phyloP scores from a whole-genome alignment of 2,888 invertebrate species.

The Agrenia bidenticulata region DNA sequence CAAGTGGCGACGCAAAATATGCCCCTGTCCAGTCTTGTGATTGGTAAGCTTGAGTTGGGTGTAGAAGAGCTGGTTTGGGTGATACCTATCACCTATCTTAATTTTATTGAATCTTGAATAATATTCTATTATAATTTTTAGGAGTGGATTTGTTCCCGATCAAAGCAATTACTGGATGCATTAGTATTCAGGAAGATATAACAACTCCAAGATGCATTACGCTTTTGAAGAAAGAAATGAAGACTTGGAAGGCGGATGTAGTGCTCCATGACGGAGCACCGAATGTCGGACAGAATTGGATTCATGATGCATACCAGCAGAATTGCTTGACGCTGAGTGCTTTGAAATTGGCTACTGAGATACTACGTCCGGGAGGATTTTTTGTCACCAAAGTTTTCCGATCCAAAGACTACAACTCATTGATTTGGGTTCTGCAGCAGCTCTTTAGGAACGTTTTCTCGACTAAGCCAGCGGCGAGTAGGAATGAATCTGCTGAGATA shows the following conservation, averaged over 20 bases:
- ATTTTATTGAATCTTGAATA: not conserved
- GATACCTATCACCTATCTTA: not conserved
- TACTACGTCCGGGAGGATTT: constrained; percentile 88
- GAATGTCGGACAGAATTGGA: constrained; percentile 90
- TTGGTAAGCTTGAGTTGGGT: constrained; percentile 61
- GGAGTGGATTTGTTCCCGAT: constrained; percentile 96
- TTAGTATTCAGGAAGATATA: constrained; percentile 88
- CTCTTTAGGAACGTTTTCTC: constrained; percentile 96
- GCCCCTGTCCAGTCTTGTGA: constrained; percentile 91
- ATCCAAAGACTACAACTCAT: constrained; percentile 93
- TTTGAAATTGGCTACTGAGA: constrained; percentile 84
- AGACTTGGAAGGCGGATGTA: constrained; percentile 95
- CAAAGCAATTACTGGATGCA: constrained; percentile 83
- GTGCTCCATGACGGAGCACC: constrained; percentile 98
- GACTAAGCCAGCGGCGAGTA: constrained; percentile 97
- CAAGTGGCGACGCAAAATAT: constrained; percentile 97
- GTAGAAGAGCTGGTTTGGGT: not conserved
- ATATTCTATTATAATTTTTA: constrained; percentile 46
- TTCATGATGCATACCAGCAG: constrained; percentile 96
- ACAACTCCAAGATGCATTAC: constrained; percentile 91
- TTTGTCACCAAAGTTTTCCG: constrained; percentile 98
- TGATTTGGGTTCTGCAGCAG: constrained; percentile 94
- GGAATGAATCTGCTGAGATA: constrained; percentile 98
- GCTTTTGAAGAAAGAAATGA: constrained; percentile 77
- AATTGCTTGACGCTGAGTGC: constrained; percentile 88